phyloP scores from a whole-genome alignment of 2,797 vertebrate genomes.

The Picus viridis region DNA sequence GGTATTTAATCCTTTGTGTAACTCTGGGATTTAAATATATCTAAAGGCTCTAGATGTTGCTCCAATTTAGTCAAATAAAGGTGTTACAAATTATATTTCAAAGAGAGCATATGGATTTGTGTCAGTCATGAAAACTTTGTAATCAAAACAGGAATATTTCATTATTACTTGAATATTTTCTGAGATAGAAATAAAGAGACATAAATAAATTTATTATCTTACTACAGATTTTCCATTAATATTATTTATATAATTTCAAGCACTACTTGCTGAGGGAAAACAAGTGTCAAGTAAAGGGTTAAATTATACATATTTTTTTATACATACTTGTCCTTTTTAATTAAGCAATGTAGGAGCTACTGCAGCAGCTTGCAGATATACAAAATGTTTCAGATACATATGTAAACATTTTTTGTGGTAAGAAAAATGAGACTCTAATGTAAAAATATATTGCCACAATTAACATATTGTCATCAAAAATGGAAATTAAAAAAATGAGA shows the following conservation, averaged over 20 bases:
- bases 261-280: background rate
- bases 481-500: background rate
- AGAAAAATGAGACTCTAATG: background rate
- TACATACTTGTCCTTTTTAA: background rate
- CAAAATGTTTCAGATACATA: rapidly evolving
- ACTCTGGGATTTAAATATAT: background rate
- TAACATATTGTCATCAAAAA: background rate
- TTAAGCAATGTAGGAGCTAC: background rate
- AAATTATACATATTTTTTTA: background rate
- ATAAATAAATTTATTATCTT: background rate
- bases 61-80: background rate
- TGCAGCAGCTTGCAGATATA: background rate
- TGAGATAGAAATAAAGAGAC: background rate
- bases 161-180: background rate
- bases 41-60: background rate
- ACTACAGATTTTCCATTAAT: background rate
- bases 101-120: background rate
- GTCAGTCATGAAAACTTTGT: background rate
- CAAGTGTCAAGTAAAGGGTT: background rate
- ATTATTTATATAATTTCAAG: background rate
- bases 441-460: background rate
- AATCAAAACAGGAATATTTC: background rate
- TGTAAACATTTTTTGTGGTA: background rate
- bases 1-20: background rate
- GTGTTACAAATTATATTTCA: background rate